Percentiles rank a stretch among this genome's conserved stretches.
Evolutionary conservation across 2,888 invertebrate genomes (phyloP).

Genomic region (Teleogryllus oceanicus): DNA sequence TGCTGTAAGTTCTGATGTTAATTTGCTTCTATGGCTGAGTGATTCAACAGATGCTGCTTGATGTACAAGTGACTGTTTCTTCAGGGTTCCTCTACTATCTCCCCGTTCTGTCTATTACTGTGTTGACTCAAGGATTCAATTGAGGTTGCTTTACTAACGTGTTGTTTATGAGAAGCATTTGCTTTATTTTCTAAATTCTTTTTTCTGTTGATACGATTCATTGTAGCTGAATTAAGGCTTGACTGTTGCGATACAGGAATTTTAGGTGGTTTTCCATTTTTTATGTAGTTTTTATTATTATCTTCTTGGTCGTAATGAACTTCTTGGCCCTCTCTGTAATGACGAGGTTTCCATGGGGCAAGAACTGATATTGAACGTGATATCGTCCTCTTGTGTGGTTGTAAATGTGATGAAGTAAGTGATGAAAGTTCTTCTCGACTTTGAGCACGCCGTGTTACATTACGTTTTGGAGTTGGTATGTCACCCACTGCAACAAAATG

Average conservation of each 20-base stretch:
- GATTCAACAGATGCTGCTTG: constrained; percentile 32
- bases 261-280: constrained; percentile 36
- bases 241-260: constrained; percentile 38
- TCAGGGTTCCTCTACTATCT: constrained; percentile 36
- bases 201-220: constrained; percentile 42
- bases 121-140: constrained; percentile 31
- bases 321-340: constrained; percentile 68
- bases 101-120: constrained; percentile 25
- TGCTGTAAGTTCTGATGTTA: constrained; percentile 31
- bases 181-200: constrained; percentile 39
- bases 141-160: constrained; percentile 30
- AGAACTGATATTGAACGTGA: constrained; percentile 75
- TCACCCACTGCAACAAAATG: constrained; percentile 63
- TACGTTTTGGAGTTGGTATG: constrained; percentile 60
- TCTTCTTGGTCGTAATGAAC: constrained; percentile 50
- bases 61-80: constrained; percentile 42
- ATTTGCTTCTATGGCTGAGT: constrained; percentile 40
- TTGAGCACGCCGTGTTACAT: constrained; percentile 56
- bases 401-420: constrained; percentile 56
- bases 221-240: constrained; percentile 47
- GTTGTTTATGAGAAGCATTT: constrained; percentile 26
- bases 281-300: constrained; percentile 44
- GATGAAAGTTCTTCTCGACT: constrained; percentile 75
- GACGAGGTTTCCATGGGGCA: constrained; percentile 79
- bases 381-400: constrained; percentile 65